phyloP scores from a whole-genome alignment of 2,797 vertebrate genomes.

The Todus mexicanus region DNA sequence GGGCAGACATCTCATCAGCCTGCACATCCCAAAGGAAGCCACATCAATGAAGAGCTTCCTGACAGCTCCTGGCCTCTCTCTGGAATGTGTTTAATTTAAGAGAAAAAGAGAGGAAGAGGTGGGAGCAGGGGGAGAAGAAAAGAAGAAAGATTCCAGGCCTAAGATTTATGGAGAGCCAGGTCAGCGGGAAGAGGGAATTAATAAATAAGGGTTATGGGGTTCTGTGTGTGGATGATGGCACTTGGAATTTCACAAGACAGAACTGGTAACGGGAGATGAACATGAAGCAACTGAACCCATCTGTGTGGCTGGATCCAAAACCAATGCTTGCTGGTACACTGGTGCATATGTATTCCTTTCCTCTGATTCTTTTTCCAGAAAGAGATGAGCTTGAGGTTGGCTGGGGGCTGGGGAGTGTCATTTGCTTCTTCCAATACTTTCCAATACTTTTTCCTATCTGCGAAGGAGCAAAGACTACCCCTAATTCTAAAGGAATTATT shows the following conservation, averaged over 20 bases:
- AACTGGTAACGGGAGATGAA: background rate
- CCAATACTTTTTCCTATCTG: fast-evolving
- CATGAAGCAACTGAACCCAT: background rate
- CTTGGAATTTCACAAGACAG: background rate
- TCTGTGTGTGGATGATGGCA: background rate
- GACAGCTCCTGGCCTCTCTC: slow-evolving; percentile 38
- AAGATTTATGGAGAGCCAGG: slow-evolving; percentile 53
- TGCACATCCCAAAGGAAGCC: slow-evolving; percentile 2
- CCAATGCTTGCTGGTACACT: background rate
- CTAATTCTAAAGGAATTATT: background rate
- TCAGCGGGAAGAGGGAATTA: slow-evolving; percentile 32
- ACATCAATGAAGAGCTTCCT: background rate
- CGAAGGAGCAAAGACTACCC: background rate
- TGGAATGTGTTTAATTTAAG: slow-evolving; percentile 68
- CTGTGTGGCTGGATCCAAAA: background rate
- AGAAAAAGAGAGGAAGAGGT: slow-evolving; percentile 19
- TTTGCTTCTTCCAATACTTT: background rate
- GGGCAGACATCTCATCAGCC: background rate
- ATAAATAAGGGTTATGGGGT: background rate
- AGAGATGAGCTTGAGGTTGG: background rate
- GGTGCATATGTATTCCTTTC: background rate
- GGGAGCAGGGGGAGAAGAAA: slow-evolving; percentile 37
- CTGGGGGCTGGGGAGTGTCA: background rate
- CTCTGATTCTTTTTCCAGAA: background rate
- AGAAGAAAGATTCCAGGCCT: slow-evolving; percentile 46